Conservation (phyloP, 1,140 invertebrate species). For the Drosophila subobscura region DNA sequence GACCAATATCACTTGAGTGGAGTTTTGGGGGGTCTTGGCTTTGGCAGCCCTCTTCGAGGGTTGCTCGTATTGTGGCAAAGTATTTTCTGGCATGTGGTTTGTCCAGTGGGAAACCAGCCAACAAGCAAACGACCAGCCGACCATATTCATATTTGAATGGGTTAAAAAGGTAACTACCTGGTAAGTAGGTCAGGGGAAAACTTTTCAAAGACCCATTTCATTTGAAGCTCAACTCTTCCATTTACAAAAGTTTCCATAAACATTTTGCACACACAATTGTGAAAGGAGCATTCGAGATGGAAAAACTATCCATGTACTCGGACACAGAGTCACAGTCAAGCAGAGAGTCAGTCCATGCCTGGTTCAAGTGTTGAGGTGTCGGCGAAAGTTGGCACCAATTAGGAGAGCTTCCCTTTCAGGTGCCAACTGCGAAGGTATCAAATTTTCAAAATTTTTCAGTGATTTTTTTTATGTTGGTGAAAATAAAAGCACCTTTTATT, state of each 20-base stretch:
- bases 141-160: constrained; percentile 20
- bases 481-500: not conserved
- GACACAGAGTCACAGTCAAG: not conserved
- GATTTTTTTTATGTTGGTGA: not conserved
- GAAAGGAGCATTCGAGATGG: too few species aligned
- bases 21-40: constrained; percentile 13
- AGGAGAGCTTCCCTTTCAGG: not conserved
- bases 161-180: constrained; percentile 1
- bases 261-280: too few species aligned
- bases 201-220: not conserved
- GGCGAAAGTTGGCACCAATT: constrained; percentile 27
- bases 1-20: constrained; percentile 49
- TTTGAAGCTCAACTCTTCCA: constrained; percentile 14
- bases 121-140: not conserved
- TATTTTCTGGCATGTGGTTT: constrained; percentile 18
- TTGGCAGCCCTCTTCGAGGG: constrained; percentile 16
- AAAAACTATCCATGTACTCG: not conserved
- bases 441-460: too few species aligned
- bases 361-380: constrained; percentile 17
- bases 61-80: constrained; percentile 2
- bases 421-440: too few species aligned
- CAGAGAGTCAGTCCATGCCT: too few species aligned
- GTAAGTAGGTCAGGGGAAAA: too few species aligned
- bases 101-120: constrained; percentile 15
- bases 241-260: constrained; percentile 12